Percentiles rank a stretch among this genome's conserved stretches.
Conservation (phyloP, 2,888 invertebrate genomes). For the Sycophila texana region DNA sequence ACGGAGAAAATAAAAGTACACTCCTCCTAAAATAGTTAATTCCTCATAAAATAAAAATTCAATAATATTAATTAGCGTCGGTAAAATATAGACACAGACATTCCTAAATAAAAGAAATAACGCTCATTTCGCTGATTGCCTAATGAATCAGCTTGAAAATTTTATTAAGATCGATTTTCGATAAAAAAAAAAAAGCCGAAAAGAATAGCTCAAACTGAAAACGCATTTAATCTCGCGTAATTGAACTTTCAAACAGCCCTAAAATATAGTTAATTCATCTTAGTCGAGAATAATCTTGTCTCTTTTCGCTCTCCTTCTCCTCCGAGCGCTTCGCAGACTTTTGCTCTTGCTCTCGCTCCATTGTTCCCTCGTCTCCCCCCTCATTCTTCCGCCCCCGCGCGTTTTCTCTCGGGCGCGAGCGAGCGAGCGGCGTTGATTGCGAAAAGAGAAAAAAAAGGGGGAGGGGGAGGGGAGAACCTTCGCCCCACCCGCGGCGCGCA, state of each 20-base stretch:
- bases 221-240: too few species aligned
- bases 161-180: too few species aligned
- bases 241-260: background rate
- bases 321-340: background rate
- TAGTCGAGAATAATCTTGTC: conserved; percentile 12
- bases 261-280: conserved; percentile 19
- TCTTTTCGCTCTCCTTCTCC: background rate
- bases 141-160: too few species aligned
- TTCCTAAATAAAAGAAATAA: too few species aligned
- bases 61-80: too few species aligned
- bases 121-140: too few species aligned
- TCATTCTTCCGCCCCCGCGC: conserved; percentile 26
- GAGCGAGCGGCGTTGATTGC: background rate
- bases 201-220: too few species aligned
- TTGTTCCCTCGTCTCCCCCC: background rate
- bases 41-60: too few species aligned
- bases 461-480: background rate
- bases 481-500: background rate
- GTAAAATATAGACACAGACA: too few species aligned
- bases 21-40: too few species aligned
- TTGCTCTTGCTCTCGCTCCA: background rate
- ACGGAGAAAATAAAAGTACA: too few species aligned
- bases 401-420: background rate
- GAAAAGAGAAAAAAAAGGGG: background rate
- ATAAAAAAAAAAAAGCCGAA: too few species aligned